A percentile compares a stretch with the other conserved stretches of the same genome.
Conservation (phyloP, 2,113 vertebrate species). For the Microcebus murinus region DNA sequence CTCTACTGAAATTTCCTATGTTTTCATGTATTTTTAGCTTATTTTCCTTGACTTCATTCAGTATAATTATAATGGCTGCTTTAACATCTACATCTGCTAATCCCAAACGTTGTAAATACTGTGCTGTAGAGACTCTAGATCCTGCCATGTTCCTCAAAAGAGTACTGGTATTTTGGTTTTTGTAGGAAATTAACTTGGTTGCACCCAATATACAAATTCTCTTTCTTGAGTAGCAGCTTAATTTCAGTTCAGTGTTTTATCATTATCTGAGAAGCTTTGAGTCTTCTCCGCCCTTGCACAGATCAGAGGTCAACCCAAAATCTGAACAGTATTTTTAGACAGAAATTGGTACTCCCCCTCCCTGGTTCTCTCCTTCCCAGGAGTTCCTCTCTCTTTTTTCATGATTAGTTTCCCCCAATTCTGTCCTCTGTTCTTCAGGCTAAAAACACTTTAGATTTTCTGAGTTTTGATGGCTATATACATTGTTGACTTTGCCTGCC, state of each 20-base stretch:
- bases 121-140: not conserved
- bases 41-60: not conserved
- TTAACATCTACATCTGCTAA: not conserved
- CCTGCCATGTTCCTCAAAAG: not conserved
- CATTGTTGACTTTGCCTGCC: not conserved
- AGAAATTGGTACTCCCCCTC: not conserved
- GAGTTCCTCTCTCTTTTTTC: not conserved
- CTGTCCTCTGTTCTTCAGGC: not conserved
- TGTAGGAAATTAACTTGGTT: not conserved
- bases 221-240: not conserved
- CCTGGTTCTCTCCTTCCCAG: not conserved
- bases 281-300: not conserved
- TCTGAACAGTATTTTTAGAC: not conserved
- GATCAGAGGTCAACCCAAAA: not conserved
- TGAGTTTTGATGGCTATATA: not conserved
- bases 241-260: not conserved
- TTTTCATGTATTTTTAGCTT: not conserved
- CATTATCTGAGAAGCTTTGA: not conserved
- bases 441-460: not conserved
- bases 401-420: not conserved
- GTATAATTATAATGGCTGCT: not conserved
- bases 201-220: not conserved
- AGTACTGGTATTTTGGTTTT: not conserved
- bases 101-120: not conserved
- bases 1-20: not conserved